Percentiles rank a stretch among this genome's conserved stretches.
Conservation (phyloP, 1,140 invertebrate genomes). For the Mercenaria mercenaria region DNA sequence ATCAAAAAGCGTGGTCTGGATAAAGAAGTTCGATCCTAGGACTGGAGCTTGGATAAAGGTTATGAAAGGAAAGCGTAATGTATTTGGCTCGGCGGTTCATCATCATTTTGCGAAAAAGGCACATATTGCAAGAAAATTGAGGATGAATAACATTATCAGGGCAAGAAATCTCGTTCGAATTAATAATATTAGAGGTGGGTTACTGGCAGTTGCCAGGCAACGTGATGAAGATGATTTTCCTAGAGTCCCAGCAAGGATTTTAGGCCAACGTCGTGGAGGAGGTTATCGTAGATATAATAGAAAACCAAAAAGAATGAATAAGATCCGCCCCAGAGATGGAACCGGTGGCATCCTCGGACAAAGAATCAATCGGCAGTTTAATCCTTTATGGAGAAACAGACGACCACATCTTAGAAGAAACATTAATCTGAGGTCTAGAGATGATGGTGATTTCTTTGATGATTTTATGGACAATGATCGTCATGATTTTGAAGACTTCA, state of each 20-base stretch:
- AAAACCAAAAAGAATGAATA: background rate
- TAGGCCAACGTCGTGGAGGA: background rate
- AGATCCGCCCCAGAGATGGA: background rate
- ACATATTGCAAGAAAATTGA: background rate
- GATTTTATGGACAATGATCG: background rate
- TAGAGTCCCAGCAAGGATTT: background rate
- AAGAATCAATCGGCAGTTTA: background rate
- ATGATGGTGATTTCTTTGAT: background rate
- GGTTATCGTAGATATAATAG: background rate
- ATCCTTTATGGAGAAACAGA: background rate
- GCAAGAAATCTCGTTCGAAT: background rate
- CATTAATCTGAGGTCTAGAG: background rate
- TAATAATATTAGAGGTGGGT: background rate
- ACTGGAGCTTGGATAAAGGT: background rate
- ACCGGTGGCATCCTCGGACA: background rate
- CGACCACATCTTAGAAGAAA: background rate
- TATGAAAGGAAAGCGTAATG: background rate
- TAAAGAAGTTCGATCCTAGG: background rate
- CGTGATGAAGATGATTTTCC: background rate
- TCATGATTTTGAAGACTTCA: background rate
- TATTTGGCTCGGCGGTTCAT: background rate
- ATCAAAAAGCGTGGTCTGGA: background rate
- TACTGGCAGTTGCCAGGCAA: background rate
- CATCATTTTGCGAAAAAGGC: constrained; percentile 17
- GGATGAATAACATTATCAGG: background rate